Evolutionary conservation across 2,113 vertebrate species (phyloP).

Genomic region (Trichomycterus rosablanca): DNA sequence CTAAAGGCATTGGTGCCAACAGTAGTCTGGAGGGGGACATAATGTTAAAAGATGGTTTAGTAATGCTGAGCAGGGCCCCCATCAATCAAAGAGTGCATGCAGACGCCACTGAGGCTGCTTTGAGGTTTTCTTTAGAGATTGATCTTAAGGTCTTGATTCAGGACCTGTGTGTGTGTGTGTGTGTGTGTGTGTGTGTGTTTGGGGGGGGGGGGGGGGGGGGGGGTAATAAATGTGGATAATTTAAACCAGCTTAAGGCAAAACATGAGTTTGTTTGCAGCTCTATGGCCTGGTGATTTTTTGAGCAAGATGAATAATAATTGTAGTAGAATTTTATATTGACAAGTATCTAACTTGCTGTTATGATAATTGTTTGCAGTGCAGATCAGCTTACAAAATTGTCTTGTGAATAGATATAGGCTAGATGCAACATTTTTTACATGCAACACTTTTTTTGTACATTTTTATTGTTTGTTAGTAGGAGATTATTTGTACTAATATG

Average conservation of each 20-base stretch:
- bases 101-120: constrained; percentile 24
- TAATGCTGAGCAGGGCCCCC: constrained; percentile 23
- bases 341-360: no score
- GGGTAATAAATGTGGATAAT: constrained; percentile 4
- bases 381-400: no score
- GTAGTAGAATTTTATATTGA: no score
- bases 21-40: constrained; percentile 18
- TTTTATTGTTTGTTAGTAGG: no score
- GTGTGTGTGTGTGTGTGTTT: no score
- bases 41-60: constrained; percentile 21
- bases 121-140: constrained; percentile 26
- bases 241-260: constrained; percentile 11
- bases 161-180: constrained; percentile 14
- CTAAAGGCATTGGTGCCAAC: constrained; percentile 22
- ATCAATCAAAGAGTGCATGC: constrained; percentile 29
- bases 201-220: no score
- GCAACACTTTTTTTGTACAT: background rate
- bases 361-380: no score
- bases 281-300: background rate
- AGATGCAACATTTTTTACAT: background rate
- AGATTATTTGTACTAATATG: no score
- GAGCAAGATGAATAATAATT: no score
- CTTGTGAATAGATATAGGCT: background rate
- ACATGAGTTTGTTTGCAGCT: background rate
- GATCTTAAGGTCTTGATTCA: constrained; percentile 17